phyloP scores from a whole-genome alignment of 2,797 vertebrate genomes.

The Aulostomus chinensis region DNA sequence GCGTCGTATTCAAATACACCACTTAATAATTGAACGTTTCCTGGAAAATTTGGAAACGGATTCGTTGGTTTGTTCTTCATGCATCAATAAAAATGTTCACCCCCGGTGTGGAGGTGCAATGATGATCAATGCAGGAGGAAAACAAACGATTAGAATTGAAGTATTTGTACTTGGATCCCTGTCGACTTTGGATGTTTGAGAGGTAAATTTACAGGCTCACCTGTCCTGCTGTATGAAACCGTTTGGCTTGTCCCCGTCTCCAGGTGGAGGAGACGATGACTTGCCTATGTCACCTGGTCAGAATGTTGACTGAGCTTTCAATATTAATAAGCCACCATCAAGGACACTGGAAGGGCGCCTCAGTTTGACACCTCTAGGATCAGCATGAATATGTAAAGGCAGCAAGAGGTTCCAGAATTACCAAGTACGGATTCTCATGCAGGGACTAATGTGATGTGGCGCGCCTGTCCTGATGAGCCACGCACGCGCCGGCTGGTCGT shows the following conservation, averaged over 20 bases:
- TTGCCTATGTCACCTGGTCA: conserved; percentile 53
- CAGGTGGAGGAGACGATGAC: conserved; percentile 45
- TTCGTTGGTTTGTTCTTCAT: too few species aligned
- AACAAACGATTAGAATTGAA: too few species aligned
- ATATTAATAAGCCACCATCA: conserved; percentile 79
- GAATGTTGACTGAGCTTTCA: conserved; percentile 70
- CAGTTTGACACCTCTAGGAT: conserved; percentile 72
- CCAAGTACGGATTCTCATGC: conserved; percentile 76
- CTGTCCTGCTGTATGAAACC: conserved; percentile 11
- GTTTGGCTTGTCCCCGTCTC: conserved; percentile 36
- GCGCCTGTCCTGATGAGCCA: conserved; percentile 66
- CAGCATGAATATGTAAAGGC: conserved; percentile 77
- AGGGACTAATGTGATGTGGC: conserved; percentile 70
- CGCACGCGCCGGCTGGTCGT: conserved; percentile 56
- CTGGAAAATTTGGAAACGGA: too few species aligned
- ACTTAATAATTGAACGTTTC: too few species aligned
- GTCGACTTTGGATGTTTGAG: not conserved
- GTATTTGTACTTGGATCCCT: too few species aligned
- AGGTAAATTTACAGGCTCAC: too few species aligned
- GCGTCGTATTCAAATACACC: too few species aligned
- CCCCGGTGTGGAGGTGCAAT: too few species aligned
- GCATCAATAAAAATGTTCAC: too few species aligned
- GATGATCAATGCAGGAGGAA: too few species aligned
- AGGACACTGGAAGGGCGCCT: conserved; percentile 77
- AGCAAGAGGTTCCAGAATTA: conserved; percentile 63